Evolutionary conservation across 2,113 vertebrate genomes (phyloP).

Genomic region (Trematocara zebra): DNA sequence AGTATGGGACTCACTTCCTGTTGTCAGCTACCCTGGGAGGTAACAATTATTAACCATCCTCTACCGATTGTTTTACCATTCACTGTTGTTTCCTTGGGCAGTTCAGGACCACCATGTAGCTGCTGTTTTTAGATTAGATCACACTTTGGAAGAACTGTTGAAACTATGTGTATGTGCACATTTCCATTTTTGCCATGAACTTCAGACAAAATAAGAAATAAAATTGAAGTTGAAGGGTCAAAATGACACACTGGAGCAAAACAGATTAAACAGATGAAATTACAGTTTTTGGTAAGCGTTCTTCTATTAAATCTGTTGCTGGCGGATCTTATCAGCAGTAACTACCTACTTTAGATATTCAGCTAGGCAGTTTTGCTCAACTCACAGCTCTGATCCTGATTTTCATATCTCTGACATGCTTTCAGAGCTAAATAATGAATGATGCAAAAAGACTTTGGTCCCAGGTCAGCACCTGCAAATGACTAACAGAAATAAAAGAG

Average conservation of each 20-base stretch:
- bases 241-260: background rate
- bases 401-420: background rate
- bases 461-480: background rate
- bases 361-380: background rate
- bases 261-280: background rate
- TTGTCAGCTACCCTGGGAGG: constrained; percentile 95
- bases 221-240: background rate
- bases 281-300: background rate
- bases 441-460: background rate
- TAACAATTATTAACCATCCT: constrained; percentile 45
- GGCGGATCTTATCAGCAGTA: background rate
- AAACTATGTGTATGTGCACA: background rate
- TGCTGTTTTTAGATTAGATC: background rate
- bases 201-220: background rate
- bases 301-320: background rate
- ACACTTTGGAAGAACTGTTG: background rate
- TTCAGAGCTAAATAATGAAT: background rate
- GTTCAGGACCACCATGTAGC: background rate
- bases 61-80: fast-evolving
- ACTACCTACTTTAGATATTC: background rate
- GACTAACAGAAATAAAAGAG: background rate
- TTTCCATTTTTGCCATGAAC: background rate
- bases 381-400: background rate
- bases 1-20: constrained; percentile 97
- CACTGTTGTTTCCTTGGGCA: background rate